Evolutionary conservation across 1,140 invertebrate genomes (phyloP).

Genomic region (Drosophila santomea): DNA sequence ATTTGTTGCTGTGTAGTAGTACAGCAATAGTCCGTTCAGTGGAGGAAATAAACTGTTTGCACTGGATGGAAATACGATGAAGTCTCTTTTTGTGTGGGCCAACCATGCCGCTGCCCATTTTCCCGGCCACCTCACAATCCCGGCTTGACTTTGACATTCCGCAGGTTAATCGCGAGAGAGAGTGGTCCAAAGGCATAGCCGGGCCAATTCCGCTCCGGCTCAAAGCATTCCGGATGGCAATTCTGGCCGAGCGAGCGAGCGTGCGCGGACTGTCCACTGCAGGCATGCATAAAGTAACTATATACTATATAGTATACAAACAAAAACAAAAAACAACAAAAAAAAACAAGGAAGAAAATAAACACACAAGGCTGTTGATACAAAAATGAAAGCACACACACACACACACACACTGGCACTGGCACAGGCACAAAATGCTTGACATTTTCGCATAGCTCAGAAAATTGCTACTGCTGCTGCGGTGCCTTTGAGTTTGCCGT

Average conservation of each 20-base stretch:
- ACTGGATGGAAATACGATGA: slow-evolving; percentile 17
- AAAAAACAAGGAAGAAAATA: not conserved
- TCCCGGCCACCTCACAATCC: slow-evolving; percentile 15
- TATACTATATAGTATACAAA: slow-evolving; percentile 25
- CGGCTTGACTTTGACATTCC: slow-evolving; percentile 55
- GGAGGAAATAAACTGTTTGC: slow-evolving; percentile 50
- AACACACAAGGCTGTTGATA: slow-evolving; percentile 25
- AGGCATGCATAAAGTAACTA: slow-evolving; percentile 41
- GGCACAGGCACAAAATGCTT: slow-evolving; percentile 40
- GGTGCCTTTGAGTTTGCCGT: slow-evolving; percentile 33
- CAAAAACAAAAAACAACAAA: slow-evolving; percentile 23
- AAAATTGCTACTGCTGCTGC: slow-evolving; percentile 19
- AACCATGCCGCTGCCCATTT: slow-evolving; percentile 7
- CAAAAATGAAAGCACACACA: slow-evolving; percentile 28
- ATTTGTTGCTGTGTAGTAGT: not conserved
- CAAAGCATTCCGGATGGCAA: slow-evolving; percentile 40
- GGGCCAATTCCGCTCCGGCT: slow-evolving; percentile 27
- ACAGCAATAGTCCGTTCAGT: not conserved
- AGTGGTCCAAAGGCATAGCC: slow-evolving; percentile 16
- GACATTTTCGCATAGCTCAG: slow-evolving; percentile 41
- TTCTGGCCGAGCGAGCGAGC: slow-evolving; percentile 12
- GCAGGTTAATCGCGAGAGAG: slow-evolving; percentile 38
- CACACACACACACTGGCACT: too few relatives aligned
- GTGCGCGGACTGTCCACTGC: slow-evolving; percentile 33
- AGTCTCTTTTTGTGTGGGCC: slow-evolving; percentile 19